Evolutionary conservation across 2,888 invertebrate genomes (phyloP), one percentile per base, ranked within the genome.

Genomic region (Helicoverpa assulta): DNA sequence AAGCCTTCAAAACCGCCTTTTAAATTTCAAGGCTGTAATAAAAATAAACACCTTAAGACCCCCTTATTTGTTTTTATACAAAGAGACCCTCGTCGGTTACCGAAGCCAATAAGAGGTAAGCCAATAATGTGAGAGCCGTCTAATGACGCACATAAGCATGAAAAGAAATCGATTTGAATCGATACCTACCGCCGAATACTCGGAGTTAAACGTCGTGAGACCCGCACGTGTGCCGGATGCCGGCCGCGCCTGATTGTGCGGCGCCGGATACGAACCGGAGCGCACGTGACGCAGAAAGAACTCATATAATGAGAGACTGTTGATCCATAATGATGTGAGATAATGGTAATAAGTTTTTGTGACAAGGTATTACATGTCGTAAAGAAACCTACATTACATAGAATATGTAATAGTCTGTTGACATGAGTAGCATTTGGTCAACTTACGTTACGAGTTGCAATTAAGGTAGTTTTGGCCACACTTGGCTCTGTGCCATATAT

Each of bases 221-320:
- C 21, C 53, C 52, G 61, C 59, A 65, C 69, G 76, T 61, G 33
- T 60, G 8, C 51, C 73, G 78, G 77, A 65, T 58, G 53, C 62
- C 55, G 29, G 54, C 16, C 76, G 58, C 51, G 51, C 52, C 59
- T 73, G 78, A 78, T 73, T 78, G 78, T 67, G 47, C 66, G 47
- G 56, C 37, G 18, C 71, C 73, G 75, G 73, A 74, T 54, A 21
- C 21, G 60, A 57, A 47, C 74, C 77, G 76, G 64, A 60, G 10
- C 33, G 43, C 51, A 74, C 74, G 76, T 76, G 71, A 61, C 50
- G 21, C 43, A 19, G n/a, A 10, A 19, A 70, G 26, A 19, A 37
- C 29, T 33, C 16, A 8, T 7, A 5, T 70, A 56, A 64, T 56
- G 52, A 62, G 43, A 37, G 57, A 62, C 43, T 58, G 21, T 26